Conservation (phyloP, 2,113 vertebrate genomes). For the Hydrochoerus hydrochaeris region DNA sequence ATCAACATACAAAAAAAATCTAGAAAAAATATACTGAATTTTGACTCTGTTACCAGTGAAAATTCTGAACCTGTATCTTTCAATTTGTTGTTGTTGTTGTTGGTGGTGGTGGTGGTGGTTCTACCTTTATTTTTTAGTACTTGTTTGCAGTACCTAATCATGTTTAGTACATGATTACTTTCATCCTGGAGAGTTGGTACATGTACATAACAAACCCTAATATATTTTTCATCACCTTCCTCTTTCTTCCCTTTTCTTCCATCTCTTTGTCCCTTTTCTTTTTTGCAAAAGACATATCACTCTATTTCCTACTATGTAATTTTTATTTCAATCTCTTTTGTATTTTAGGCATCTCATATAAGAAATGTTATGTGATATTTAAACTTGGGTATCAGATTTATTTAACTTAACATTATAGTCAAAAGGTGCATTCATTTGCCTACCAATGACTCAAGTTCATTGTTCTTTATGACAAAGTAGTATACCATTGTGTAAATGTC, state of each 20-base stretch:
- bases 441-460: background rate
- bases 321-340: background rate
- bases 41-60: background rate
- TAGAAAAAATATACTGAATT: background rate
- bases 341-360: background rate
- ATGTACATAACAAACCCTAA: background rate
- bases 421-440: background rate
- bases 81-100: background rate
- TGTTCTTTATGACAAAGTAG: background rate
- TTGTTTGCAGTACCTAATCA: background rate
- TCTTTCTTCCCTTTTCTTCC: background rate
- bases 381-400: background rate
- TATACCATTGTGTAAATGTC: background rate
- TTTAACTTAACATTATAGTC: background rate
- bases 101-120: no score
- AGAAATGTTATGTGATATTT: background rate
- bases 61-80: background rate
- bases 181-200: background rate
- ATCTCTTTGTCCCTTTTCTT: background rate
- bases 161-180: no score
- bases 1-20: constrained; percentile 7
- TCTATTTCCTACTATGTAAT: background rate
- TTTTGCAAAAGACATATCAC: background rate
- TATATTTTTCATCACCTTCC: background rate
- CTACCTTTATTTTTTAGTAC: background rate